A percentile compares a stretch with the other conserved stretches of the same genome.
Conservation (phyloP, 2,888 invertebrate genomes). For the Cephalotes varians region DNA sequence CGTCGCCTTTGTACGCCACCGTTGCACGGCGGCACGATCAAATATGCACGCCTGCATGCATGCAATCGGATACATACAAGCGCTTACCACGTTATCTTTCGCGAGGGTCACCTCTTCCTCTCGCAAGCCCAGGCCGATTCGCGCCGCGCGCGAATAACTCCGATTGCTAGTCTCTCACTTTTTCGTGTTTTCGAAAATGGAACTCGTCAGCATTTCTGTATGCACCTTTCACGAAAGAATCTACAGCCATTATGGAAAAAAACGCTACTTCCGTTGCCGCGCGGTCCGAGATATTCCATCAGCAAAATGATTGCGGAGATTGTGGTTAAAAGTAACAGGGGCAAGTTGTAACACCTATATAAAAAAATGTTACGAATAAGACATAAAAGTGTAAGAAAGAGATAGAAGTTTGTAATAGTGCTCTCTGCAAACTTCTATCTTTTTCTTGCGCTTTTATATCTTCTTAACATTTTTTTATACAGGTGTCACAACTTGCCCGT, state of each 20-base stretch:
- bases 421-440: too few relatives aligned
- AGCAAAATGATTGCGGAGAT: constrained; percentile 14
- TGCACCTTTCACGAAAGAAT: constrained; percentile 34
- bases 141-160: constrained; percentile 48
- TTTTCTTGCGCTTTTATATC: too few relatives aligned
- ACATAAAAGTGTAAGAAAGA: too few relatives aligned
- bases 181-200: constrained; percentile 51
- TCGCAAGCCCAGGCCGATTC: constrained; percentile 31
- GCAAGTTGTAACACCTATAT: too few relatives aligned
- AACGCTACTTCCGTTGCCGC: not conserved
- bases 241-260: not conserved
- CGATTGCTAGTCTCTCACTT: constrained; percentile 33
- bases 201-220: constrained; percentile 48
- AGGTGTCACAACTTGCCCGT: too few relatives aligned
- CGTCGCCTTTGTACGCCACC: constrained; percentile 48
- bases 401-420: too few relatives aligned
- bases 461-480: too few relatives aligned
- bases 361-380: too few relatives aligned
- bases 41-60: constrained; percentile 62
- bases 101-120: constrained; percentile 32
- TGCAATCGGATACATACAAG: constrained; percentile 55
- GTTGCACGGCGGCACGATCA: constrained; percentile 54
- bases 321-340: too few relatives aligned
- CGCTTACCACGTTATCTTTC: constrained; percentile 54
- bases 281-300: not conserved